A percentile compares a stretch with the other conserved stretches of the same genome.
phyloP scores from a whole-genome alignment of 2,888 invertebrate species.

The Drosophila infuscata region DNA sequence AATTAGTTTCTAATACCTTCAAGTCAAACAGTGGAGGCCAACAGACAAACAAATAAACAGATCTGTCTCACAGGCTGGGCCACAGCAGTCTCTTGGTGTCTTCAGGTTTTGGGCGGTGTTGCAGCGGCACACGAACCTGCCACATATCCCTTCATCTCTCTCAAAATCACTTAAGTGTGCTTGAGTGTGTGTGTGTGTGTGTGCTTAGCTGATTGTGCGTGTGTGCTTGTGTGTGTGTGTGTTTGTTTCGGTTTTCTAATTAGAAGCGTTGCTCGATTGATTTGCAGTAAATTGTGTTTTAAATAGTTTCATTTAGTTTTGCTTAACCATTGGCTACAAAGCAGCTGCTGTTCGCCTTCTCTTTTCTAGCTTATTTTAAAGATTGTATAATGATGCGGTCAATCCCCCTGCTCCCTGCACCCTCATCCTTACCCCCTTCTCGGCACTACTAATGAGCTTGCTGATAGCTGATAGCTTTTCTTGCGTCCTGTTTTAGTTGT shows the following conservation, averaged over 20 bases:
- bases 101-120: slow-evolving; percentile 10
- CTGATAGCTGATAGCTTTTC: slow-evolving; percentile 43
- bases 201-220: slow-evolving; percentile 1
- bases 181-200: slow-evolving; percentile 24
- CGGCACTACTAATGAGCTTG: slow-evolving; percentile 65
- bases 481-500: slow-evolving; percentile 16
- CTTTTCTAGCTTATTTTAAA: slow-evolving; percentile 35
- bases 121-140: slow-evolving; percentile 34
- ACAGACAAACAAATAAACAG: slow-evolving; percentile 60
- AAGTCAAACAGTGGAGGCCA: slow-evolving; percentile 73
- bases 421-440: neutral
- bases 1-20: slow-evolving; percentile 82
- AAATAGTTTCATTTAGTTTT: slow-evolving; percentile 74
- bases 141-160: slow-evolving; percentile 5
- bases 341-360: slow-evolving; percentile 28
- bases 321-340: slow-evolving; percentile 55
- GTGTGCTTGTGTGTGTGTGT: slow-evolving; percentile 7
- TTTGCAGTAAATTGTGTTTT: slow-evolving; percentile 75
- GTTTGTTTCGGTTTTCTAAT: slow-evolving; percentile 57
- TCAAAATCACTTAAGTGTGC: slow-evolving; percentile 74
- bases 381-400: slow-evolving; percentile 69
- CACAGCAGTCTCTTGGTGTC: slow-evolving; percentile 14
- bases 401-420: neutral
- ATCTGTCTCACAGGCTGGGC: slow-evolving; percentile 28
- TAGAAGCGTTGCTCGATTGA: slow-evolving; percentile 74